Evolutionary conservation across 64 coral and sea anemone genomes (phyloP), one percentile per base, ranked within the genome.

Genomic region (Porites australiensis): DNA sequence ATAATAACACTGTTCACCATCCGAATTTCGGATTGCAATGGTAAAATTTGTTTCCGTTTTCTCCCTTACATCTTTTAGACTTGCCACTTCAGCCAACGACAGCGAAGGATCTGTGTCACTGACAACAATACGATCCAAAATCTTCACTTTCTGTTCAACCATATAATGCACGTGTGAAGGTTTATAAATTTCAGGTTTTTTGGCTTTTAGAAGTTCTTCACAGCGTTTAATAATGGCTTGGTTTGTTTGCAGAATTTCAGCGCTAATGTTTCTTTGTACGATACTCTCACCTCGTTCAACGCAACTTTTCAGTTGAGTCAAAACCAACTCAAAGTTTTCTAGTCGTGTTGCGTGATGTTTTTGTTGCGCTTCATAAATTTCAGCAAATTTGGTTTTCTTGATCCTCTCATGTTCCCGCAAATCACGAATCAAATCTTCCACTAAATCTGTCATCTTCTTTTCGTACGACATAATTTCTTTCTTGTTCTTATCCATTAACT

Each of bases 281-380:
- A 64, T 64, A 64, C 6, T 64, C 14, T 64, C 62, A 4, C 62
- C 1, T 13, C 72, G 72, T 43, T 74, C 72, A 2, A 50, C 45
- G 44, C 37, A 74, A 3, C 72, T 74, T 7, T 74, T 47, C 1
- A 74, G 72, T 74, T 74, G 45, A 44, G 72, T 57, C 7, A 76
- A 47, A 76, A 47, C 73, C 0, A 52, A 19, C 73, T 76, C 44
- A 50, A 76, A 76, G 73, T 50, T 50, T 76, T 76, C 73, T 50
- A 76, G 46, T n/a, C 19, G 48, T 52, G 73, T 50, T 76, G 45
- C 73, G 73, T 76, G 73, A 76, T 44, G 44, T 14, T 76, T 76
- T 76, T 76, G 15, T n/a, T 76, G 73, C 19, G 45, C 73, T 76
- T 76, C 44, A 76, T 76, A 49, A 76, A 76, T 76, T 50, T 76